These are phyloP conservation scores for Acanthacorydalis orientalis DNA, from an alignment of 2,888 invertebrate species.

Conservation along the genomic window DNA sequence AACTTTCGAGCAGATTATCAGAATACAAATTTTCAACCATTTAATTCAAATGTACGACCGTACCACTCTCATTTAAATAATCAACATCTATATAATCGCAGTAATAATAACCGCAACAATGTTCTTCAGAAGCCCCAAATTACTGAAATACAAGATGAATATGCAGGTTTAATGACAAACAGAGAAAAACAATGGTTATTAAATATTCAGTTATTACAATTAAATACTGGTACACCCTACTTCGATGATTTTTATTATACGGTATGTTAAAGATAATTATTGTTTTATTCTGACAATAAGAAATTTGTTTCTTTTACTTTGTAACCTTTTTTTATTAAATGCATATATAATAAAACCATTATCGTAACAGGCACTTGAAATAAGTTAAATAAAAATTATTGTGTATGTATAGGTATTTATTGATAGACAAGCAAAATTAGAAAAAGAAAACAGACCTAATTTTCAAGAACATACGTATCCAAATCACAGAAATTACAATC, in stretches of 20 bases:
- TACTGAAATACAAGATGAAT: slow-evolving; percentile 41
- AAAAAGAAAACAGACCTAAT: slow-evolving; percentile 36
- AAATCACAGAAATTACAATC: slow-evolving; percentile 26
- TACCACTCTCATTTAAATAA: slow-evolving; percentile 14
- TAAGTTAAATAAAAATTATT: too few species aligned
- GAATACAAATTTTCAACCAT: slow-evolving; percentile 3
- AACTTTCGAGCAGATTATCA: not conserved
- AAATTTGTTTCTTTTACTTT: too few species aligned
- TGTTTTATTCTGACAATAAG: not conserved
- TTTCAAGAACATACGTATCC: slow-evolving; percentile 46
- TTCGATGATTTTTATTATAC: slow-evolving; percentile 96
- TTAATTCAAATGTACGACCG: slow-evolving; percentile 8
- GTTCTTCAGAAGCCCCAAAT: slow-evolving; percentile 27
- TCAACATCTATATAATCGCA: slow-evolving; percentile 10
- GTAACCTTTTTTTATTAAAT: not conserved
- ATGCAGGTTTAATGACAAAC: slow-evolving; percentile 83
- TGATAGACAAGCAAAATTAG: slow-evolving; percentile 42
- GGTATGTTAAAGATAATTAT: slow-evolving; percentile 45
- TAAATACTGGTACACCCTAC: slow-evolving; percentile 89
- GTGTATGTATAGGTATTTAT: slow-evolving; percentile 35
- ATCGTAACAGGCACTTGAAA: not conserved
- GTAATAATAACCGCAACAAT: slow-evolving; percentile 27
- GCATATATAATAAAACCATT: slow-evolving; percentile 3
- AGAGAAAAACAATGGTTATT: slow-evolving; percentile 93
- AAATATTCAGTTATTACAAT: slow-evolving; percentile 84